phyloP scores from a whole-genome alignment of 2,797 vertebrate species.

The Sebastes cheni region DNA sequence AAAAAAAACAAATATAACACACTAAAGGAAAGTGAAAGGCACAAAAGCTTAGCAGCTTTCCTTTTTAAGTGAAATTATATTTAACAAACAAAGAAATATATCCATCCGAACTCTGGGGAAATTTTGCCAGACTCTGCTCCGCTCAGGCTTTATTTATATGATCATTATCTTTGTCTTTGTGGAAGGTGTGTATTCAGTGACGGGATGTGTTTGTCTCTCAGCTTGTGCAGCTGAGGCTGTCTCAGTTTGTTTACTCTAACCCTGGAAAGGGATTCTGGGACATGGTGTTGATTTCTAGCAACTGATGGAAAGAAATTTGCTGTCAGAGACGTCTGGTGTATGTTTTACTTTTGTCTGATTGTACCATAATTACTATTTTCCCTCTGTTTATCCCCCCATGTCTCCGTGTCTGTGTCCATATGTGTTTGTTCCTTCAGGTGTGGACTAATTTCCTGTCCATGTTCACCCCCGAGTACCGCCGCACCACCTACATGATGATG shows the following conservation, averaged over 20 bases:
- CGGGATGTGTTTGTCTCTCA: neutral
- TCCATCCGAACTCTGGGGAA: neutral
- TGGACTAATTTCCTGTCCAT: constrained; percentile 91
- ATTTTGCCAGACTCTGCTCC: neutral
- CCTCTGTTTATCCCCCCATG: neutral
- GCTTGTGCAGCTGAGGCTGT: neutral
- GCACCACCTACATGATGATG: constrained; percentile 98
- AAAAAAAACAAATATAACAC: no score
- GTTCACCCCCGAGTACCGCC: constrained; percentile 90
- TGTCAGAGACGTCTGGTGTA: neutral
- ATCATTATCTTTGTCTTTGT: neutral
- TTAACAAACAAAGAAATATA: neutral
- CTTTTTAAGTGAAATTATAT: neutral
- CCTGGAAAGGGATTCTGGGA: constrained; percentile 22
- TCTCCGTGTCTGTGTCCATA: neutral
- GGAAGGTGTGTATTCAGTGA: neutral
- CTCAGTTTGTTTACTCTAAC: neutral
- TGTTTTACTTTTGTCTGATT: neutral
- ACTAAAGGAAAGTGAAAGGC: no score
- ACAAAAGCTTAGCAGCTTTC: neutral
- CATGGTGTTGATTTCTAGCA: constrained; percentile 3
- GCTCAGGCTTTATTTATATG: neutral
- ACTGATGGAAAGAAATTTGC: neutral
- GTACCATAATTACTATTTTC: neutral
- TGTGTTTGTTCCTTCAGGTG: constrained; percentile 79